Percentiles rank a stretch among this genome's conserved stretches.
Conservation (phyloP, 2,888 invertebrate species). For the Cordilura impudica region DNA sequence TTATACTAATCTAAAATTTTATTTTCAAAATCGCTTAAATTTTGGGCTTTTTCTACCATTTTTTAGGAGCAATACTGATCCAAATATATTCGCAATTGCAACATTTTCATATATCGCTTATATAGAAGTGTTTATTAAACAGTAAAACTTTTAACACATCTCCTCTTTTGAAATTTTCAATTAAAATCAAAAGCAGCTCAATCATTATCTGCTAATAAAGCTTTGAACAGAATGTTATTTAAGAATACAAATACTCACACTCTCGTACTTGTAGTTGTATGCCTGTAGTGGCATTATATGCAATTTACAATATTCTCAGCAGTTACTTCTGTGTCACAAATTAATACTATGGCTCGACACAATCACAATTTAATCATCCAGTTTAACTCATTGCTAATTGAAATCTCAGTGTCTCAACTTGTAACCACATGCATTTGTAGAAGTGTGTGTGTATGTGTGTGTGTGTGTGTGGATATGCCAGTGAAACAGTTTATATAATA, state of each 20-base stretch:
- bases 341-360: neutral
- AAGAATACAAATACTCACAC: neutral
- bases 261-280: too few species aligned
- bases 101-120: too few species aligned
- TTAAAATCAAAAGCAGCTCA: neutral
- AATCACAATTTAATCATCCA: neutral
- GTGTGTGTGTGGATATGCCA: neutral
- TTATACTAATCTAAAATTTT: too few species aligned
- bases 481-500: too few species aligned
- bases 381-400: conserved; percentile 11
- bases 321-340: neutral
- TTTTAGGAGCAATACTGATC: too few species aligned
- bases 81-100: too few species aligned
- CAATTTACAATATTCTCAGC: neutral
- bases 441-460: neutral
- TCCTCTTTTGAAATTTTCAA: neutral
- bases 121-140: too few species aligned
- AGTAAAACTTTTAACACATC: too few species aligned
- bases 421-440: neutral
- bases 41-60: too few species aligned
- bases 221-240: neutral
- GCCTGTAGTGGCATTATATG: too few species aligned
- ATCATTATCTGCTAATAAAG: neutral
- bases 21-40: too few species aligned
- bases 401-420: conserved; percentile 3